Conservation (phyloP, 1,140 invertebrate species). For the Drosophila bifasciata region DNA sequence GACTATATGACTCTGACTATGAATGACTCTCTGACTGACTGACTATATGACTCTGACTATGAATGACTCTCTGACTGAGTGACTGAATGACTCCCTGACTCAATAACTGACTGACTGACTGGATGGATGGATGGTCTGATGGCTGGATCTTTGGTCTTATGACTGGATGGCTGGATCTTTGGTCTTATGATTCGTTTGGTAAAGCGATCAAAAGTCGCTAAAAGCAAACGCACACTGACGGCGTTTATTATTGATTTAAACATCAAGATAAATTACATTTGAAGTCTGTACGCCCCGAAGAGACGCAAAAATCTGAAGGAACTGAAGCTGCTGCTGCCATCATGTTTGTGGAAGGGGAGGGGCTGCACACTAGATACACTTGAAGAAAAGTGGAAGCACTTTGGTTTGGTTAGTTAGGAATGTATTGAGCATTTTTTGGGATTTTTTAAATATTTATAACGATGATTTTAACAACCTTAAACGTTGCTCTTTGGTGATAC, state of each 20-base stretch:
- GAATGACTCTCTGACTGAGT: slow-evolving; percentile 37
- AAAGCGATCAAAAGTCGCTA: slow-evolving; percentile 63
- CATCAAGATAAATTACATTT: slow-evolving; percentile 83
- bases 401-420: too few species aligned
- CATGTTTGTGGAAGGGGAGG: not conserved
- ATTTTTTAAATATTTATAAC: too few species aligned
- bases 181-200: slow-evolving; percentile 35
- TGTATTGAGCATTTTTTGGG: too few species aligned
- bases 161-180: slow-evolving; percentile 1
- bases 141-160: too few species aligned
- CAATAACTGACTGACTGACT: slow-evolving; percentile 9
- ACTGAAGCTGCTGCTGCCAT: slow-evolving; percentile 1
- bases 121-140: slow-evolving; percentile 15
- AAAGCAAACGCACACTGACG: slow-evolving; percentile 74
- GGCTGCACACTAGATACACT: not conserved
- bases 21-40: slow-evolving; percentile 24
- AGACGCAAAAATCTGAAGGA: not conserved
- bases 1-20: slow-evolving; percentile 36
- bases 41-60: slow-evolving; percentile 22
- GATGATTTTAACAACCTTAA: too few species aligned
- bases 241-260: slow-evolving; percentile 84
- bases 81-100: slow-evolving; percentile 27
- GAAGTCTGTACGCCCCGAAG: slow-evolving; percentile 32
- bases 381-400: too few species aligned
- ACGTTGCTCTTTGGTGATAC: too few species aligned